These are phyloP conservation scores for Teinopalpus imperialis DNA, from an alignment of 2,888 invertebrate species.

Conservation along the genomic window DNA sequence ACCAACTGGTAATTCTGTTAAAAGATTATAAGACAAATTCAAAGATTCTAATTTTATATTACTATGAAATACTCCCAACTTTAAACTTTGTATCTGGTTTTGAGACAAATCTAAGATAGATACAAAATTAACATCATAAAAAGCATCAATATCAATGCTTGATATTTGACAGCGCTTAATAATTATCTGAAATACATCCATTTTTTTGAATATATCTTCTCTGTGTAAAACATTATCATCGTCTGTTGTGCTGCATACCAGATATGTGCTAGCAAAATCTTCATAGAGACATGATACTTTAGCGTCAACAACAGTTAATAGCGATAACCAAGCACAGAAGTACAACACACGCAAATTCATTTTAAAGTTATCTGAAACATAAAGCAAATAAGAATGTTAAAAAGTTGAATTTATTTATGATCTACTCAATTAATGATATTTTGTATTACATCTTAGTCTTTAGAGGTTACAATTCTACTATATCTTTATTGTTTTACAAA, in stretches of 20 bases:
- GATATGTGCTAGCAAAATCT: background rate
- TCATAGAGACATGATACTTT: background rate
- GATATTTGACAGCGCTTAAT: background rate
- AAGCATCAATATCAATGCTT: background rate
- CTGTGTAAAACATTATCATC: background rate
- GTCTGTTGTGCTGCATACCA: background rate
- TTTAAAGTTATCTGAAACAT: no score
- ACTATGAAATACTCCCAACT: constrained; percentile 2
- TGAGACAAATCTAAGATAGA: background rate
- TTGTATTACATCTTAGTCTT: no score
- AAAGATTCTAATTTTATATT: constrained; percentile 28
- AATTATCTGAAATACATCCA: background rate
- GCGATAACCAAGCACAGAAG: no score
- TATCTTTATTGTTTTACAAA: no score
- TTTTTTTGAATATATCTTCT: no score
- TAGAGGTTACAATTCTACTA: no score
- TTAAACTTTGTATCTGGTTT: background rate
- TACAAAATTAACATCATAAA: background rate
- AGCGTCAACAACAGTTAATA: background rate
- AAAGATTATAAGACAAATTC: constrained; percentile 38
- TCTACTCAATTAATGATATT: no score
- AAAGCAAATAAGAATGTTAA: no score
- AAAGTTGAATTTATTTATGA: no score
- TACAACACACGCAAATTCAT: no score
- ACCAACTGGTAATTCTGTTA: constrained; percentile 34